Percentiles rank a stretch among this genome's conserved stretches.
These are phyloP conservation scores for Hydropsyche tenuis DNA, from an alignment of 1,140 invertebrate species.

Conservation along the genomic window DNA sequence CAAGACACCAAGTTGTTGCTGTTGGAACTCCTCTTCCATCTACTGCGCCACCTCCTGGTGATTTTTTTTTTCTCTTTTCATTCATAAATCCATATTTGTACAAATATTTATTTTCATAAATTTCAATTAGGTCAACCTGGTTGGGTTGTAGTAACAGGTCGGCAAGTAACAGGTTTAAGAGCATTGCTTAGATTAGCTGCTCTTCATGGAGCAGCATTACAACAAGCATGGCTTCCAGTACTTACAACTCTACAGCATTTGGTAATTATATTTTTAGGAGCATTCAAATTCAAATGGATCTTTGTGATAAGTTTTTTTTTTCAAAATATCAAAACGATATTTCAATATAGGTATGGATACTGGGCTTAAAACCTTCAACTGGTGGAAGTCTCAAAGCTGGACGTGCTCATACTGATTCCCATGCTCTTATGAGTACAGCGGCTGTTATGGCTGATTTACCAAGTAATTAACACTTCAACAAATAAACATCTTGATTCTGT, in stretches of 20 bases:
- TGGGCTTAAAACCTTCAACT: constrained; percentile 93
- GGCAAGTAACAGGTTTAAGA: constrained; percentile 96
- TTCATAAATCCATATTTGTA: constrained; percentile 9
- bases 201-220: constrained; percentile 90
- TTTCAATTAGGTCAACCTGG: constrained; percentile 74
- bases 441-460: constrained; percentile 96
- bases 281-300: not conserved
- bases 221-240: constrained; percentile 94
- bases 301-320: not conserved
- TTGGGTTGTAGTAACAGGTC: constrained; percentile 98
- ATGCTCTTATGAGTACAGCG: constrained; percentile 94
- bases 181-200: constrained; percentile 88
- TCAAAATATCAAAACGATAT: not conserved
- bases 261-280: constrained; percentile 54
- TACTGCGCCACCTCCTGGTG: constrained; percentile 75
- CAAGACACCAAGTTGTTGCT: constrained; percentile 90
- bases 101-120: not conserved
- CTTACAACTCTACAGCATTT: constrained; percentile 95
- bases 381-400: constrained; percentile 89
- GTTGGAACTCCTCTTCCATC: constrained; percentile 91
- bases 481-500: not conserved
- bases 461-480: constrained; percentile 49
- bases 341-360: constrained; percentile 79
- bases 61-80: not conserved
- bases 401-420: constrained; percentile 74